These are phyloP conservation scores for Galeopsomyia nigrocyanea DNA, from an alignment of 2,888 invertebrate species.

Conservation along the genomic window DNA sequence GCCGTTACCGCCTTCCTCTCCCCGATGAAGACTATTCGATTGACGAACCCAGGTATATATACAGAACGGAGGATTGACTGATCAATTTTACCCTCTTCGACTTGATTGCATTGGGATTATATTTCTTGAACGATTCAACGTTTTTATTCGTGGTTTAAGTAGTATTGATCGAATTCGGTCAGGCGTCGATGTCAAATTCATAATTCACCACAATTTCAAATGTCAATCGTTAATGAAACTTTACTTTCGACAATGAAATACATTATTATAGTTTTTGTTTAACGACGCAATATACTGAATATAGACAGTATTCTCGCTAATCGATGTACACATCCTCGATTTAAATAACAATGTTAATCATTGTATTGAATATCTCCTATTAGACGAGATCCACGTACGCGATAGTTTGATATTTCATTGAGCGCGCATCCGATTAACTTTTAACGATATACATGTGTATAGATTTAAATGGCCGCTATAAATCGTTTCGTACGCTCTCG, in stretches of 20 bases:
- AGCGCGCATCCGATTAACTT: too few relatives aligned
- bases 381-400: not conserved
- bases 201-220: not conserved
- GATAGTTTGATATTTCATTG: conserved; percentile 12
- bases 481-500: too few relatives aligned
- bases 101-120: not conserved
- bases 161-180: too few relatives aligned
- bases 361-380: not conserved
- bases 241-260: not conserved
- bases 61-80: conserved; percentile 52
- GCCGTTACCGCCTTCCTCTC: conserved; percentile 56
- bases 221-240: conserved; percentile 1
- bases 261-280: conserved; percentile 14
- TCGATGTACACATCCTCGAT: not conserved
- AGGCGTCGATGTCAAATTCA: too few relatives aligned
- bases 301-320: conserved; percentile 9
- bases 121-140: not conserved
- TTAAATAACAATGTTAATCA: conserved; percentile 1
- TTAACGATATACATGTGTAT: too few relatives aligned
- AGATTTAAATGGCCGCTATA: too few relatives aligned
- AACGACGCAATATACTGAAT: not conserved
- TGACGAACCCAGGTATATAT: conserved; percentile 47
- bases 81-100: conserved; percentile 40
- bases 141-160: not conserved
- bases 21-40: conserved; percentile 65